Evolutionary conservation across 2,888 invertebrate genomes (phyloP).

Genomic region (Platynereis dumerilii): DNA sequence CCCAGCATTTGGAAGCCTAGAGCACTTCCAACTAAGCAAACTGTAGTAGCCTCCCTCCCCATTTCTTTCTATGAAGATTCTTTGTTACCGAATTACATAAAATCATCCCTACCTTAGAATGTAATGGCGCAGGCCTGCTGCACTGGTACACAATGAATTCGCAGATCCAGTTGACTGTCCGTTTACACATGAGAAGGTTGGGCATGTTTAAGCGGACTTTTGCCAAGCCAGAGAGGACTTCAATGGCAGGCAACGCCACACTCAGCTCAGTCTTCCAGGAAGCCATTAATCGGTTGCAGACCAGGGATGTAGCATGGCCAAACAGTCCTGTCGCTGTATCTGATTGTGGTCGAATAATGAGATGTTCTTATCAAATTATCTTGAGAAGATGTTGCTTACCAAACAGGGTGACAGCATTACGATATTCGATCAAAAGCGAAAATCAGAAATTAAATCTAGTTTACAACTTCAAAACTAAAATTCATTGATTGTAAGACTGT

Average conservation of each 20-base stretch:
- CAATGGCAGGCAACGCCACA: constrained; percentile 90
- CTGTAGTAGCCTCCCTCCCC: no score
- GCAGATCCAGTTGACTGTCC: constrained; percentile 90
- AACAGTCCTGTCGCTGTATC: constrained; percentile 88
- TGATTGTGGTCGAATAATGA: constrained; percentile 60
- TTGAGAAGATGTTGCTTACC: no score
- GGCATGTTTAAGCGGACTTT: constrained; percentile 46
- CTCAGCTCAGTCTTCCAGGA: constrained; percentile 96
- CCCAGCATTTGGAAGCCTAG: no score
- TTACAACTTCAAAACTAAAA: no score
- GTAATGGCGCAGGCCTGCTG: constrained; percentile 90
- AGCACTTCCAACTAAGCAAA: no score
- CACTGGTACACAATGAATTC: constrained; percentile 97
- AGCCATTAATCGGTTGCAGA: constrained; percentile 92
- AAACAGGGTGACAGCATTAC: no score
- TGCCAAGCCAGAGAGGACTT: constrained; percentile 84
- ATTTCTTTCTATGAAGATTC: no score
- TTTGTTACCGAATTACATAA: no score
- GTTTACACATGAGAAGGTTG: constrained; percentile 59
- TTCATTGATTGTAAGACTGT: no score
- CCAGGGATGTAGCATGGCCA: constrained; percentile 89
- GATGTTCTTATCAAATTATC: no score
- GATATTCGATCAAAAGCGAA: no score
- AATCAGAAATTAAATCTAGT: no score
- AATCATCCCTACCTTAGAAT: constrained; percentile 80